These are phyloP conservation scores for Orthosia gracilis DNA, from an alignment of 2,888 invertebrate species.

Conservation along the genomic window DNA sequence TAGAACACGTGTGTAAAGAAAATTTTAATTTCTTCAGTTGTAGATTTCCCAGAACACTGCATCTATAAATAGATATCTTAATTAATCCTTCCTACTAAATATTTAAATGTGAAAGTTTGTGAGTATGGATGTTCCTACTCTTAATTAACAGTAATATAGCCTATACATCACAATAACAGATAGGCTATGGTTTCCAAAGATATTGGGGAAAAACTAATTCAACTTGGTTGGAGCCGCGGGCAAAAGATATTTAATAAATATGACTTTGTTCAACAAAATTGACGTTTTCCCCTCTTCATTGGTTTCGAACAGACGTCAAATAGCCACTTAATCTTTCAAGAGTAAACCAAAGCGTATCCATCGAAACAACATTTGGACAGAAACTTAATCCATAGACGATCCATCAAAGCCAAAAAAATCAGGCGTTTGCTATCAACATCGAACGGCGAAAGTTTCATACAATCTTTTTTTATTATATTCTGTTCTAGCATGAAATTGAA, in stretches of 20 bases:
- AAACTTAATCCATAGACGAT: slow-evolving; percentile 69
- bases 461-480: slow-evolving; percentile 30
- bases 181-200: too few species aligned
- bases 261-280: slow-evolving; percentile 30
- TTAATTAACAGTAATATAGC: too few species aligned
- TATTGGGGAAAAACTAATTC: too few species aligned
- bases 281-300: slow-evolving; percentile 17
- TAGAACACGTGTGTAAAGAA: slow-evolving; percentile 3
- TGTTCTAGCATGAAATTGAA: slow-evolving; percentile 47
- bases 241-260: background rate
- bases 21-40: slow-evolving; percentile 4
- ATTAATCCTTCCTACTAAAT: too few species aligned
- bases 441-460: slow-evolving; percentile 40
- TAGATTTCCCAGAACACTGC: slow-evolving; percentile 34
- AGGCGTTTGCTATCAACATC: slow-evolving; percentile 54
- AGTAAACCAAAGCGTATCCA: slow-evolving; percentile 65
- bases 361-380: slow-evolving; percentile 68
- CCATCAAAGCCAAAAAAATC: slow-evolving; percentile 71
- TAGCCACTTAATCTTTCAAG: slow-evolving; percentile 61
- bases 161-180: too few species aligned
- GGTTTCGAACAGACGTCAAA: slow-evolving; percentile 60
- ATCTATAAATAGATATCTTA: background rate
- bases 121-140: too few species aligned
- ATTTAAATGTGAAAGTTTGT: too few species aligned
- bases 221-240: too few species aligned